Evolutionary conservation across 2,113 vertebrate genomes (phyloP).

Genomic region (Megaleporinus macrocephalus): DNA sequence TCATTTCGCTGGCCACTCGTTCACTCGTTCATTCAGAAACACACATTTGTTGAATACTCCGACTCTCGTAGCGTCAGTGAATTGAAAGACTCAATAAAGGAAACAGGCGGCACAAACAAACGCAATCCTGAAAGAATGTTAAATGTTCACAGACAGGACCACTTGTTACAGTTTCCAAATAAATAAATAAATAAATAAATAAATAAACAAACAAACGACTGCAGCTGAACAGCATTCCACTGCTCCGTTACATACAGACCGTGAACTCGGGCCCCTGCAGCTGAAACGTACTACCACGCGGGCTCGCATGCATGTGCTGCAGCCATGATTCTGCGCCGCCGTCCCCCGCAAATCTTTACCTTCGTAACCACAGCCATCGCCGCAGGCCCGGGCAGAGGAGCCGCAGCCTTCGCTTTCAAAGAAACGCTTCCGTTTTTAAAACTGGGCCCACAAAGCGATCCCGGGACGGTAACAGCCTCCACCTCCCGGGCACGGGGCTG

Average conservation of each 20-base stretch:
- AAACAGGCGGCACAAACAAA: too few species aligned
- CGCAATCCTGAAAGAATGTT: too few species aligned
- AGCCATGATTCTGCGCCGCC: slow-evolving; percentile 19
- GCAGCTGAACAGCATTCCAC: not conserved
- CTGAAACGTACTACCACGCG: not conserved
- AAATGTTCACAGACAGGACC: too few species aligned
- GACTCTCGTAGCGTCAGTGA: not conserved
- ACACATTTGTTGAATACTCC: not conserved
- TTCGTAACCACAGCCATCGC: slow-evolving; percentile 17
- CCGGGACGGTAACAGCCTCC: slow-evolving; percentile 31
- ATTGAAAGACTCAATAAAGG: not conserved
- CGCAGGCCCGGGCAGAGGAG: slow-evolving; percentile 23
- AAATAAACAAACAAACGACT: too few species aligned
- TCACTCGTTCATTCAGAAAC: too few species aligned
- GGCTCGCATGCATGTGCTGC: slow-evolving; percentile 8
- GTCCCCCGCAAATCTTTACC: slow-evolving; percentile 2
- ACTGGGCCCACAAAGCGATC: too few species aligned
- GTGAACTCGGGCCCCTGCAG: not conserved
- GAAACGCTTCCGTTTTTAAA: slow-evolving; percentile 6
- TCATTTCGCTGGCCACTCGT: too few species aligned
- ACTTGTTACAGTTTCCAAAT: too few species aligned
- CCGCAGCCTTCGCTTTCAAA: slow-evolving; percentile 23
- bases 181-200: too few species aligned
- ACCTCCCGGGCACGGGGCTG: slow-evolving; percentile 39
- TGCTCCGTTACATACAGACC: not conserved